A percentile compares a stretch with the other conserved stretches of the same genome.
These are phyloP conservation scores for Pachycephus smyrnensis DNA, from an alignment of 2,888 invertebrate genomes.

Conservation along the genomic window DNA sequence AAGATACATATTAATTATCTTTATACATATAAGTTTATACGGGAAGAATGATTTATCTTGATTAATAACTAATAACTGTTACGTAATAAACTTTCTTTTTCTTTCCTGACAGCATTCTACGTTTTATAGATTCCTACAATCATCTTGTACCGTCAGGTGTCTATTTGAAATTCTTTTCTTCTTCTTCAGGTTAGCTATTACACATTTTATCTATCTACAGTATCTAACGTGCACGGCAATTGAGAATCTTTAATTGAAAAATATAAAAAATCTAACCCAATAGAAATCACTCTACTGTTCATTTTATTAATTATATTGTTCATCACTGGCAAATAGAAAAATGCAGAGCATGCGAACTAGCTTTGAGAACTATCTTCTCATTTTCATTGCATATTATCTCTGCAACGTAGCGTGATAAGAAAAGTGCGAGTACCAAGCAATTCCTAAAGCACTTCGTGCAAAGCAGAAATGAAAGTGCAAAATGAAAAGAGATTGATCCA, in stretches of 20 bases:
- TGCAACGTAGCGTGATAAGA: not conserved
- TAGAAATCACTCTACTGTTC: too few species aligned
- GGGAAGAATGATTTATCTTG: not conserved
- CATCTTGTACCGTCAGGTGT: not conserved
- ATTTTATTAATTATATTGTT: too few species aligned
- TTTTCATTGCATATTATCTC: not conserved
- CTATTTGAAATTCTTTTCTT: too few species aligned
- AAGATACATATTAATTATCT: not conserved
- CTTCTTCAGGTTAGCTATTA: too few species aligned
- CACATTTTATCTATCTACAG: too few species aligned
- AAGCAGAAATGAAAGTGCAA: conserved; percentile 20
- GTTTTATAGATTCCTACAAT: not conserved
- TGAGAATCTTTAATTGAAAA: too few species aligned
- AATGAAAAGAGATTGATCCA: conserved; percentile 14
- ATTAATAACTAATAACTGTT: not conserved
- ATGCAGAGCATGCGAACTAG: not conserved
- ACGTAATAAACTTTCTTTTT: not conserved
- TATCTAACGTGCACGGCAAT: too few species aligned
- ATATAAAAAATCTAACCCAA: too few species aligned
- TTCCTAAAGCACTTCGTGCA: conserved; percentile 16
- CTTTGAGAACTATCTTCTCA: not conserved
- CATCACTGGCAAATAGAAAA: not conserved
- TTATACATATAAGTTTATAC: not conserved
- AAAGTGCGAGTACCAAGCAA: not conserved
- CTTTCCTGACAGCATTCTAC: not conserved